phyloP scores from a whole-genome alignment of 2,888 invertebrate species.

The Ichneumoninae sp. region DNA sequence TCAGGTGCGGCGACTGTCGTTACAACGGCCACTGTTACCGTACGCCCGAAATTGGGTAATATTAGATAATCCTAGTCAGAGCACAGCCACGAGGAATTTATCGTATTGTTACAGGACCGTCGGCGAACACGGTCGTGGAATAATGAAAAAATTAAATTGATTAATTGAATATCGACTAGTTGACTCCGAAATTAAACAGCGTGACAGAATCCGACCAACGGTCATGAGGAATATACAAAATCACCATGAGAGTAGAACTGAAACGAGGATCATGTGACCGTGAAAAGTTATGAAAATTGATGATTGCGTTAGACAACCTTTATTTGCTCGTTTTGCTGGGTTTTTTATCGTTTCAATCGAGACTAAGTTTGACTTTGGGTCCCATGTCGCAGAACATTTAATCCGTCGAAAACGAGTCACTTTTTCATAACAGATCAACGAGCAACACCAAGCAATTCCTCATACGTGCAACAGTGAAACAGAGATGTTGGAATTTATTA shows the following conservation, averaged over 20 bases:
- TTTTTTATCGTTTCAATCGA: no score
- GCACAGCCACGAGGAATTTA: neutral
- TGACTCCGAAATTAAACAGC: no score
- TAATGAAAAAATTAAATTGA: neutral
- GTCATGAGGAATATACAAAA: no score
- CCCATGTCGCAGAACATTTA: neutral
- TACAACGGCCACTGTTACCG: constrained; percentile 9
- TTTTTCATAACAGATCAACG: neutral
- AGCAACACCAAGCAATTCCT: neutral
- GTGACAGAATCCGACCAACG: no score
- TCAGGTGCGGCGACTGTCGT: constrained; percentile 48
- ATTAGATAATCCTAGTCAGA: constrained; percentile 47
- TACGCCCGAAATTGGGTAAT: constrained; percentile 44
- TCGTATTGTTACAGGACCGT: neutral
- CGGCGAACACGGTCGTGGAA: neutral
- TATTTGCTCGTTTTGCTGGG: no score
- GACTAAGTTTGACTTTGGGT: neutral
- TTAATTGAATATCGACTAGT: neutral
- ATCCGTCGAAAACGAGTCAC: neutral
- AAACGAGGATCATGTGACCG: no score
- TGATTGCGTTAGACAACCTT: no score
- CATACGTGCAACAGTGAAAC: constrained; percentile 1
- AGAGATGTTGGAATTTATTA: neutral
- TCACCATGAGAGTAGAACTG: no score
- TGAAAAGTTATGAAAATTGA: no score